Base-by-base conservation (phyloP, 2,113 vertebrate genomes). In the Xiphophorus maculatus region DNA sequence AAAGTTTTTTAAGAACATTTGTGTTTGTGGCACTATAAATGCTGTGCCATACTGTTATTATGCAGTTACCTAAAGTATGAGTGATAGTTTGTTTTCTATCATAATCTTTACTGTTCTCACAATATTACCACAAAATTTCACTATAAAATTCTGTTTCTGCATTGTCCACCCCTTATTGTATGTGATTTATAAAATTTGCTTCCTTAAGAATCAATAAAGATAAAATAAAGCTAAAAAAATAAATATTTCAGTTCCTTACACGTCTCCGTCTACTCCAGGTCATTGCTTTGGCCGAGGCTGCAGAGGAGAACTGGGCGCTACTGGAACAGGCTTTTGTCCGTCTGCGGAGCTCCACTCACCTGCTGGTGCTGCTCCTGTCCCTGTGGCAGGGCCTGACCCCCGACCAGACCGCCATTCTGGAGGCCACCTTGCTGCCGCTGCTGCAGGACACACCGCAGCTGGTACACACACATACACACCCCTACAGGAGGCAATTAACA, bases 281-380 rank as follows among this genome's bases (percentile, higher is more conserved):
- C 88, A 96, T 98, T 33, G 94, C 96, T 79, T 90, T 99, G 88
- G 97, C 96, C 71, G 97, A 98, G 76, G 96, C 96, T 0, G 92
- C 96, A 7, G 94, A 97, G 88, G 96, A 98, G 87, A 97, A 96
- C 89, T 93, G 94, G 74, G 88, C 84, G 4, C 92, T 63, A 63
- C 78, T 98, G 91, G 94, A 94, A 71, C 95, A 95, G 88, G 95
- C 96, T 0, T 96, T 96, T 29, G 92, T 93, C 28, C 94, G 93
- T 30, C 91, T 99, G 89, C 93, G 93, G 62, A 96, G 96, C 82
- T 95, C 96, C 90, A 97, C 96, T 17, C 97, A 95, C 84, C 90
- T 99, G 75, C 82, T 99, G 79, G 94, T 99, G 80, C 88, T 96
- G 82, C 94, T 99, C 80, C 88, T 98, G 33, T 91, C 96, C 22